Conservation (phyloP, 2,797 vertebrate genomes). For the Ibycter americanus region DNA sequence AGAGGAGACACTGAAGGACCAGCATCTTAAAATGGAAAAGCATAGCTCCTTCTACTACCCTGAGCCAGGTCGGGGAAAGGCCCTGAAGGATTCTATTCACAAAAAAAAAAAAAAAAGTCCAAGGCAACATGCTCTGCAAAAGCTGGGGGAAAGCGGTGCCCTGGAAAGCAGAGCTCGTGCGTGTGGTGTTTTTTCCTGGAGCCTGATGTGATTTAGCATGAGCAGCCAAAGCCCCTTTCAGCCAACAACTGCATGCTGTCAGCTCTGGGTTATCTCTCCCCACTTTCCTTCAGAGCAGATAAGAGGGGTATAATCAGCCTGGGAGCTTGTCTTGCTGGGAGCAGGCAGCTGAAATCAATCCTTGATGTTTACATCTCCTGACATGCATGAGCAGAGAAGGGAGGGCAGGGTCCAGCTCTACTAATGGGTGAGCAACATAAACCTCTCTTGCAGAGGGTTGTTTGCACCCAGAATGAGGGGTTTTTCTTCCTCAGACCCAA, state of each 20-base stretch:
- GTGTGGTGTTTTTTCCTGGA: not conserved
- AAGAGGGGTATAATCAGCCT: constrained; percentile 36
- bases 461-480: not conserved
- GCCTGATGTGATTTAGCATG: rapidly evolving
- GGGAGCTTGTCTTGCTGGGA: constrained; percentile 17
- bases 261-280: constrained; percentile 34
- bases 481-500: not conserved
- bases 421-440: not conserved
- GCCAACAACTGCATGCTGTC: not conserved
- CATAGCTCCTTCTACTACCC: not conserved
- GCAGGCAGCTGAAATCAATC: constrained; percentile 6
- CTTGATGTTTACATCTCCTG: not conserved
- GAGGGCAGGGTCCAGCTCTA: not conserved
- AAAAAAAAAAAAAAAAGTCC: not conserved
- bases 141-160: not conserved
- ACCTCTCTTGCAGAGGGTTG: not conserved
- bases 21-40: not conserved
- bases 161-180: not conserved
- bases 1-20: not conserved
- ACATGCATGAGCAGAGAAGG: not conserved
- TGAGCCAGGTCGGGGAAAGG: not conserved
- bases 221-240: not conserved
- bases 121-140: not conserved
- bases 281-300: not conserved
- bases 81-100: no score